Base-by-base conservation (phyloP, 2,113 vertebrate genomes). In the Rhabdornis inornatus region DNA sequence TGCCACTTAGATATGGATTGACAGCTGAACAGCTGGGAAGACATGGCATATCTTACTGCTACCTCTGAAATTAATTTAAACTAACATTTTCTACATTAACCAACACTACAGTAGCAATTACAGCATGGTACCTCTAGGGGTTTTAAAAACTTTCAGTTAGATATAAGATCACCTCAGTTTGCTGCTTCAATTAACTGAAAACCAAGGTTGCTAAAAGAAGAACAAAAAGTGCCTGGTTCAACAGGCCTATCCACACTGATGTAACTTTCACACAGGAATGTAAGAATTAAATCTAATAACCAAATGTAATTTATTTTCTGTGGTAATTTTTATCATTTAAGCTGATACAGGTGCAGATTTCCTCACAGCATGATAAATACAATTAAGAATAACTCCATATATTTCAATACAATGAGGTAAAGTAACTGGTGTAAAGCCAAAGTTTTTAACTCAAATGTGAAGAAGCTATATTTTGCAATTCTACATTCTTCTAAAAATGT, bases 341-440 rank as follows among this genome's bases (percentile, higher is more conserved):
- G 5, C 6, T 63, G 14, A 24, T 25, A 53, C 4, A 56, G 19
- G 10, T 63, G 8, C 17, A 44, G 15, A 13, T 53, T 79, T 86
- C 1, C 8, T 71, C 25, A 37, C 4, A 45, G 5, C 0, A 1
- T 4, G 52, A 30, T 30, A 52, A 77, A 83, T 7, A n/a, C 20
- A 37, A 22, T 27, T 5, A 83, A 71, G 6, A 64, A 4, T 30
- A 90, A 52, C 6, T 3, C 5, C 9, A 40, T 1, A 47, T 23
- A 60, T 35, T 59, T 83, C 9, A 68, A 22, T 28, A 59, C 8
- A 45, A 53, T 35, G 4, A 69, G 7, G 47, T 17, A 37, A 70
- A 27, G 5, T 35, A 75, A 75, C 52, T 2, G 1, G 13, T 56
- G 27, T 18, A 66, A 65, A 77, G 6, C 4, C 1, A 1, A 65